phyloP scores from a whole-genome alignment of 2,113 vertebrate genomes.

The Nothoprocta perdicaria region DNA sequence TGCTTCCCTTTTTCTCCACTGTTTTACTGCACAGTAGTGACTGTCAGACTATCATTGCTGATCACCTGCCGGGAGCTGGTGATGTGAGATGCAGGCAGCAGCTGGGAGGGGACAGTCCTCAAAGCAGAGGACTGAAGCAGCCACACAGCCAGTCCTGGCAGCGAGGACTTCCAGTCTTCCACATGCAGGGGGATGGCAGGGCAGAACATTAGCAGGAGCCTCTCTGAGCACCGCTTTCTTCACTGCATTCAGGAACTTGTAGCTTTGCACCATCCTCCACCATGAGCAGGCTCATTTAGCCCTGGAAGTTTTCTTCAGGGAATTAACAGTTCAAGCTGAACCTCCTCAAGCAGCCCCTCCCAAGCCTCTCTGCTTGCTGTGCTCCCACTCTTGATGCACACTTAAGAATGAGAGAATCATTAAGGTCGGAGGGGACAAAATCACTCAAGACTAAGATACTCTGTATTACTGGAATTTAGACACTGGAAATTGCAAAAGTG shows the following conservation, averaged over 20 bases:
- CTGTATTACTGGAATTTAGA: background rate
- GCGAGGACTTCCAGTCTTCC: background rate
- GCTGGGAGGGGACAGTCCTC: background rate
- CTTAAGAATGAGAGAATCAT: background rate
- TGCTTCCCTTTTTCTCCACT: background rate
- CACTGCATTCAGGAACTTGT: background rate
- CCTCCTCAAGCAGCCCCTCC: background rate
- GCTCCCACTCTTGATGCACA: background rate
- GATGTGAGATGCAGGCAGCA: background rate
- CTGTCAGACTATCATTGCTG: rapidly evolving
- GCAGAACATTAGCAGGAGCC: background rate
- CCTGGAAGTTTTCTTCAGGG: background rate
- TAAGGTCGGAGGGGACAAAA: background rate
- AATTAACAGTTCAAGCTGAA: background rate
- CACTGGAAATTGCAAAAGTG: background rate
- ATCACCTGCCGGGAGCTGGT: background rate
- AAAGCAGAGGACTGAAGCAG: background rate
- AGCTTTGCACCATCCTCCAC: background rate
- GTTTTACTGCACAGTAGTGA: background rate
- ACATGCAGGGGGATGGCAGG: background rate
- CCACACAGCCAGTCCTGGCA: background rate
- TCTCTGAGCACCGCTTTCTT: background rate
- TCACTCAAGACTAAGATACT: background rate
- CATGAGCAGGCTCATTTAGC: background rate
- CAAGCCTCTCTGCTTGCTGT: background rate